phyloP scores from a whole-genome alignment of 2,888 invertebrate species.

The Melolontha melolontha region DNA sequence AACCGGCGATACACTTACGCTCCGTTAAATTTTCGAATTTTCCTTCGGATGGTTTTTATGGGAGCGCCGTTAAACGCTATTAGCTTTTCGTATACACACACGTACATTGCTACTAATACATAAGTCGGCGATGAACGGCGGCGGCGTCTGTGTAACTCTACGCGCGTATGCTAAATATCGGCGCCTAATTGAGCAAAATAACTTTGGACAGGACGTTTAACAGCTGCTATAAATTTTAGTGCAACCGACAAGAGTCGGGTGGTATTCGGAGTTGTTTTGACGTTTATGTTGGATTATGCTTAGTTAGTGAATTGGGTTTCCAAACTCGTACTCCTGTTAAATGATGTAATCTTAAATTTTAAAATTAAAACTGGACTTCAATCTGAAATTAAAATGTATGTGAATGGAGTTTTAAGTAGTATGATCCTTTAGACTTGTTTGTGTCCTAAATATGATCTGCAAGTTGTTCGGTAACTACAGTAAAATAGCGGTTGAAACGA shows the following conservation, averaged over 20 bases:
- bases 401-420: not conserved
- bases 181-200: slow-evolving; percentile 38
- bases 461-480: too few species aligned
- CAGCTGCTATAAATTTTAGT: slow-evolving; percentile 28
- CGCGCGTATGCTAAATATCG: slow-evolving; percentile 23
- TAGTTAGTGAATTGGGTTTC: slow-evolving; percentile 8
- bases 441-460: too few species aligned
- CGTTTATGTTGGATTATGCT: slow-evolving; percentile 13
- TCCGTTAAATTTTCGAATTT: slow-evolving; percentile 59
- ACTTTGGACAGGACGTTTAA: slow-evolving; percentile 27
- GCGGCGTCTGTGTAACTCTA: slow-evolving; percentile 13
- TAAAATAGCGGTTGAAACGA: too few species aligned
- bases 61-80: slow-evolving; percentile 58
- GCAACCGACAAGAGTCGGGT: slow-evolving; percentile 16
- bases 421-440: too few species aligned
- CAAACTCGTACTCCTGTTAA: slow-evolving; percentile 17
- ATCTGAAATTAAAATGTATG: not conserved
- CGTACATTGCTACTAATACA: slow-evolving; percentile 11
- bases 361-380: not conserved
- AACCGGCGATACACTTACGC: slow-evolving; percentile 55
- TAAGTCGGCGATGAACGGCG: slow-evolving; percentile 1
- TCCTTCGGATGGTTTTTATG: slow-evolving; percentile 59
- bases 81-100: slow-evolving; percentile 47
- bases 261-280: slow-evolving; percentile 21
- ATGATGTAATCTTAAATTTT: not conserved